phyloP scores from a whole-genome alignment of 1,140 invertebrate species.

The Araneus ventricosus region DNA sequence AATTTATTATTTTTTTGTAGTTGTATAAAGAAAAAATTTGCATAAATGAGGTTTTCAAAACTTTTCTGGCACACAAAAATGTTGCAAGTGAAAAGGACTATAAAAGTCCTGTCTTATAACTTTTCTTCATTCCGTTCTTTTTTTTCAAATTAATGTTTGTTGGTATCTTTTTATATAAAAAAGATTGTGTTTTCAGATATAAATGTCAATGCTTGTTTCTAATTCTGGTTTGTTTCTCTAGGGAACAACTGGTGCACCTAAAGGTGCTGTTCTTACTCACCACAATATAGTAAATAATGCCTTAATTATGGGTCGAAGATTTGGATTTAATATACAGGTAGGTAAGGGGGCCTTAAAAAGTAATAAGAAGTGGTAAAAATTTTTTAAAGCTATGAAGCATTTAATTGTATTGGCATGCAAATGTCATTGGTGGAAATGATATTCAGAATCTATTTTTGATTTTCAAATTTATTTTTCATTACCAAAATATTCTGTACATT shows the following conservation, averaged over 20 bases:
- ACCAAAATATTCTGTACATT: too few species aligned
- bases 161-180: neutral
- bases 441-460: too few species aligned
- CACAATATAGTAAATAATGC: slow-evolving; percentile 92
- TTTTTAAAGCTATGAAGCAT: too few species aligned
- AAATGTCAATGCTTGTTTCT: neutral
- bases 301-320: slow-evolving; percentile 84
- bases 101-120: neutral
- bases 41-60: neutral
- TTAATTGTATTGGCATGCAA: too few species aligned
- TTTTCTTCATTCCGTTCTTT: too few species aligned
- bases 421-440: too few species aligned
- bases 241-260: slow-evolving; percentile 92
- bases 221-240: slow-evolving; percentile 77
- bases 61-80: neutral
- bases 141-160: too few species aligned
- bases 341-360: neutral
- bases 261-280: slow-evolving; percentile 92
- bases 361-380: too few species aligned
- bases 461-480: too few species aligned
- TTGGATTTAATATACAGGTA: slow-evolving; percentile 82
- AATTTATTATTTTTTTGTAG: too few species aligned
- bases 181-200: neutral
- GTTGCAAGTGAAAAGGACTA: neutral
- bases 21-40: too few species aligned